Conservation (phyloP, 2,888 invertebrate genomes). For the Pelosia muscerda region DNA sequence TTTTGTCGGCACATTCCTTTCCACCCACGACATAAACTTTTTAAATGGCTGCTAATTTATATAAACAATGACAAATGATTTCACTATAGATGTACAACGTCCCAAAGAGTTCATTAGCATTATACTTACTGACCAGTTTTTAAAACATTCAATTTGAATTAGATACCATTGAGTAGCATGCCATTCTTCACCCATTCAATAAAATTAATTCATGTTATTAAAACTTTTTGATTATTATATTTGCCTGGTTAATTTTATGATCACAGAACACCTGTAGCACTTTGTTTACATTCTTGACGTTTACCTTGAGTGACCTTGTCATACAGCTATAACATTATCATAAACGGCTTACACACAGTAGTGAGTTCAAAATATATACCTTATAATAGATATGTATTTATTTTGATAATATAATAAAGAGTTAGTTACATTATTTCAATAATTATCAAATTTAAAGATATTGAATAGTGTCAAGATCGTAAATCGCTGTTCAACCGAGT, state of each 20-base stretch:
- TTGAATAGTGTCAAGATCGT: conserved; percentile 50
- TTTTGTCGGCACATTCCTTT: conserved; percentile 1
- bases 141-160: neutral
- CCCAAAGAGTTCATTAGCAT: conserved; percentile 25
- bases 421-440: neutral
- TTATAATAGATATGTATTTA: neutral
- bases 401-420: neutral
- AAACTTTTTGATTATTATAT: neutral
- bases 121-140: conserved; percentile 4
- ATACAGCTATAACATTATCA: neutral
- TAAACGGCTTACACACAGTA: neutral
- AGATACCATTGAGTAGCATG: neutral
- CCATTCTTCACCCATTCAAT: neutral
- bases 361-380: no score
- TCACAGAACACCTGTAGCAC: neutral
- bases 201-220: neutral
- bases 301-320: conserved; percentile 1
- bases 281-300: neutral
- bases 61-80: conserved; percentile 2
- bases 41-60: neutral
- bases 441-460: neutral
- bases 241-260: neutral
- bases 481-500: conserved; percentile 30
- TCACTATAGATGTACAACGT: neutral
- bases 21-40: neutral